These are phyloP conservation scores for Tupaia chinensis DNA, from an alignment of 2,113 vertebrate genomes.

Conservation along the genomic window DNA sequence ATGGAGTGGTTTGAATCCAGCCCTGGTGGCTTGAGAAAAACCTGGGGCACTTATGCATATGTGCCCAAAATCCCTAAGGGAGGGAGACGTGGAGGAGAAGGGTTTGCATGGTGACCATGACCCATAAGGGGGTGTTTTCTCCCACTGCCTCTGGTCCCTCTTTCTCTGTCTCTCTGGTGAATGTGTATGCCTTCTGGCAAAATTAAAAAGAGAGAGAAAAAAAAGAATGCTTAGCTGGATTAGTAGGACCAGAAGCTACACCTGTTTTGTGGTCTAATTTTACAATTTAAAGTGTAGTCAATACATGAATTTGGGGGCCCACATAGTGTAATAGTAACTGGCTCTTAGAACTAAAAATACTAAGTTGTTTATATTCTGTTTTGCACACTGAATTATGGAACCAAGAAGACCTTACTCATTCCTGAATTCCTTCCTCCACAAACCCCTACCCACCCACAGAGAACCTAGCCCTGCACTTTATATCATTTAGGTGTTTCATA, in stretches of 20 bases:
- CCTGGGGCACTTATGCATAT: too few relatives aligned
- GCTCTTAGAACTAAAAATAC: neutral
- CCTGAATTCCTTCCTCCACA: neutral
- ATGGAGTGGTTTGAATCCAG: too few relatives aligned
- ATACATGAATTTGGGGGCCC: neutral
- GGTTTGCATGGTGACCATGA: too few relatives aligned
- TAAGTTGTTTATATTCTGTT: neutral
- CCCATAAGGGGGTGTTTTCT: too few relatives aligned
- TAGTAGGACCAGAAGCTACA: neutral
- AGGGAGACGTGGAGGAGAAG: too few relatives aligned
- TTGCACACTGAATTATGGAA: neutral
- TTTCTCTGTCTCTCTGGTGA: too few relatives aligned
- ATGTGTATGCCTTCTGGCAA: too few relatives aligned
- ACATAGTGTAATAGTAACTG: neutral
- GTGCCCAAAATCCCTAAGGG: too few relatives aligned
- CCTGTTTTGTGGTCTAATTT: conserved; percentile 8
- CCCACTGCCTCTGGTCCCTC: too few relatives aligned
- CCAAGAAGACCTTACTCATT: neutral
- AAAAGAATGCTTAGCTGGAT: neutral
- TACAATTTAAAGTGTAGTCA: neutral
- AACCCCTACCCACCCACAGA: too few relatives aligned
- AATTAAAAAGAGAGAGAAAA: too few relatives aligned
- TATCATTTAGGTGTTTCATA: neutral
- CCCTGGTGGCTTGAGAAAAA: too few relatives aligned
- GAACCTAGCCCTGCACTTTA: neutral